phyloP scores from a whole-genome alignment of 1,140 invertebrate species.

The Myzus persicae region DNA sequence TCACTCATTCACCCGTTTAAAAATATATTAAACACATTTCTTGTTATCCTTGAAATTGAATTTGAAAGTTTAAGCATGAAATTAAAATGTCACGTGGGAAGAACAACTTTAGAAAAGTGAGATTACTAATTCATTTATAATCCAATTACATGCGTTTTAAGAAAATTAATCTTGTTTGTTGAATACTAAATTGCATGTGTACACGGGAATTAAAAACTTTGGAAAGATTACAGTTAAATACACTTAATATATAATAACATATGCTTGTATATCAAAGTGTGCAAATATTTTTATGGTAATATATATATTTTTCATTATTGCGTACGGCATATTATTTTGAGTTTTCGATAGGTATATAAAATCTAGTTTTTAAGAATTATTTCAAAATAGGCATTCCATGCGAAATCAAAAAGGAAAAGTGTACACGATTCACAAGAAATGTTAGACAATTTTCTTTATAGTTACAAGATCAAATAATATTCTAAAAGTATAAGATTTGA shows the following conservation, averaged over 20 bases:
- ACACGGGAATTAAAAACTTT: not conserved
- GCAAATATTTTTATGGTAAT: not conserved
- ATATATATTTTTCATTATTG: not conserved
- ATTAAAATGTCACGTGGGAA: slow-evolving; percentile 16
- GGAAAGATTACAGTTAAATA: not conserved
- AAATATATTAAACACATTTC: slow-evolving; percentile 15
- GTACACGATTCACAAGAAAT: not conserved
- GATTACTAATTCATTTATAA: slow-evolving; percentile 26
- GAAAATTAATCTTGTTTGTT: slow-evolving; percentile 33
- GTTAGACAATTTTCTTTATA: not conserved
- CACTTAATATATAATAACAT: not conserved
- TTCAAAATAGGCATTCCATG: not conserved
- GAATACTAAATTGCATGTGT: not conserved
- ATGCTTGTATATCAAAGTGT: not conserved
- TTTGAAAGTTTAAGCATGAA: slow-evolving; percentile 27
- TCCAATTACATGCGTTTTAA: slow-evolving; percentile 13
- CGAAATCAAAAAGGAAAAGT: not conserved
- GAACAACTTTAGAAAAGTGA: not conserved
- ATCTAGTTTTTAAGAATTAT: not conserved
- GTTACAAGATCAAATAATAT: not conserved
- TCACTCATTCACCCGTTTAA: not conserved
- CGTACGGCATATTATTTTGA: not conserved
- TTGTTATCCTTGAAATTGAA: not conserved
- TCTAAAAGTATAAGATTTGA: not conserved
- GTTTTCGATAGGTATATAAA: not conserved